Base-by-base conservation (phyloP, 1,140 invertebrate species). In the Meteorus sp. region DNA sequence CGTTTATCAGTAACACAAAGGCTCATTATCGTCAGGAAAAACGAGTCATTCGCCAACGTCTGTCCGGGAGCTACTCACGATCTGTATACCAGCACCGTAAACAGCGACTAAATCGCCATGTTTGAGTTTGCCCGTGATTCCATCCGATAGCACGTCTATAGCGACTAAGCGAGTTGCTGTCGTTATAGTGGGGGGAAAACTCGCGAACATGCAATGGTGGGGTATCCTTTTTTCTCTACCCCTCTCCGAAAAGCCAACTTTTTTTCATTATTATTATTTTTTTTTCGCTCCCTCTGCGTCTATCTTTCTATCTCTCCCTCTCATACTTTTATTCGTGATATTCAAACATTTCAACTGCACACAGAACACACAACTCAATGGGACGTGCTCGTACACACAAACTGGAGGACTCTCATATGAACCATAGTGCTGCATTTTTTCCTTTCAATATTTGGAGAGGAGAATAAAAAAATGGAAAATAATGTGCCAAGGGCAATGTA, bases 61-160 rank as follows among this genome's bases (percentile, higher is more conserved):
- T 20, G 5, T 41, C 11, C 33, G 33, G 37, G 45, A 41, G 25
- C 33, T 41, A 20, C 35, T 58, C 23, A 51, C 47, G 54, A 73
- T 60, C 67, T 67, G 67, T 75, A 72, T 71, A 64, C 70, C 62
- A 64, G 63, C 59, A 65, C 70, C 66, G 72, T 74, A 73, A 72
- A 74, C 71, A 69, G 70, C 73, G 69, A 74, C 72, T 72, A 68
- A 75, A 68, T 74, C 74, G 76, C 76, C 76, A 77, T 78, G 73
- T 77, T 78, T 74, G 72, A 75, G 73, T 72, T n/a, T 67, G 56
- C 54, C 68, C 71, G 66, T 68, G 74, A 72, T 74, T 74, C 68
- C 56, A 47, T 62, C 37, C 54, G 63, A 65, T 62, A 65, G 52
- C 45, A 58, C 54, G n/a, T n/a, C n/a, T 35, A 57, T 62, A 48